Evolutionary conservation across 2,888 invertebrate genomes (phyloP).

Genomic region (Eulithis testata): DNA sequence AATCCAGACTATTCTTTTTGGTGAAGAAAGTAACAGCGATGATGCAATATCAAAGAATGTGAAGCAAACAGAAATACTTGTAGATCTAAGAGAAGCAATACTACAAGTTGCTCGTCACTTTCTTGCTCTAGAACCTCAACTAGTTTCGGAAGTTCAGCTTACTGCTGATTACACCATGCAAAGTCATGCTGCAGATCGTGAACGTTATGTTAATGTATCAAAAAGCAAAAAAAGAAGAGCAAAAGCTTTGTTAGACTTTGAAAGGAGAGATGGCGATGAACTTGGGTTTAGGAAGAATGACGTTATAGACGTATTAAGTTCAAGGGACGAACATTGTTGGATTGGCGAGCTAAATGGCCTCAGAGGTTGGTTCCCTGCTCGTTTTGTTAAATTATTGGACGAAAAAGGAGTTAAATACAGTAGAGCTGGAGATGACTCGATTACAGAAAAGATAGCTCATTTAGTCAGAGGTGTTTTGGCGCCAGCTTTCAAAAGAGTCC

Average conservation of each 20-base stretch:
- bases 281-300: conserved; percentile 99
- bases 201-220: conserved; percentile 97
- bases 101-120: conserved; percentile 96
- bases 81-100: conserved; percentile 98
- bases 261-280: conserved; percentile 98
- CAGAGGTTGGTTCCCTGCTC: conserved; percentile 98
- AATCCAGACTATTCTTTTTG: conserved; percentile 94
- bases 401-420: conserved; percentile 92
- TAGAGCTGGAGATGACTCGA: conserved; percentile 97
- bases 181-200: conserved; percentile 96
- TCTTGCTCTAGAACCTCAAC: conserved; percentile 95
- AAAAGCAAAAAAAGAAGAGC: conserved; percentile 94
- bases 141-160: conserved; percentile 90
- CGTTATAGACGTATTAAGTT: conserved; percentile 98
- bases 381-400: conserved; percentile 97
- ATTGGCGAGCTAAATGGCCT: conserved; percentile 98
- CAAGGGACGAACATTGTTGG: conserved; percentile 99
- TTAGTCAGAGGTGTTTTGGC: conserved; percentile 97
- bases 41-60: conserved; percentile 98
- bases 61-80: conserved; percentile 98
- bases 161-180: conserved; percentile 98
- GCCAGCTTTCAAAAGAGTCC: conserved; percentile 96
- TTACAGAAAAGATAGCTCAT: conserved; percentile 98
- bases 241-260: conserved; percentile 98
- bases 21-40: conserved; percentile 90